Evolutionary conservation across 1,140 invertebrate genomes (phyloP), one percentile per base, ranked within the genome.

Genomic region (Chrysomallon squamiferum): DNA sequence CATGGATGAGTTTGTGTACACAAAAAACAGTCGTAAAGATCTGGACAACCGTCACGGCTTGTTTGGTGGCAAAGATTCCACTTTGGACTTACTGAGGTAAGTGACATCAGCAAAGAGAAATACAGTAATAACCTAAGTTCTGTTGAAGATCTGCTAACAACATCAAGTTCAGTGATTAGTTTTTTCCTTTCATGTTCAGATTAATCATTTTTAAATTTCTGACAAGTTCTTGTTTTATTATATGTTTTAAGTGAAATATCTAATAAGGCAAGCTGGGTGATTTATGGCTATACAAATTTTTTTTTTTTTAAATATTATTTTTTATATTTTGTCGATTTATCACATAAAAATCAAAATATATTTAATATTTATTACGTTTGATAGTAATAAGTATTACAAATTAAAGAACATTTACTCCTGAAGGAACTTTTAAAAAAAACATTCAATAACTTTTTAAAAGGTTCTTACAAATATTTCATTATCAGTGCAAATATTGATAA

Each of bases 1-100:
- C 88, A 76, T 91, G 95, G 88, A 92, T 91, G 75, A 78, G 7
- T 88, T 83, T 71, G 90, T 93, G 27, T 95, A 88, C 68, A 74
- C 57, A 22, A 76, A 73, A 56, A 66, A 65, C 29, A 68, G 63
- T 7, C 65, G 54, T 13, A 65, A 66, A 20, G 56, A 58, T 15
- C n/a, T 47, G 35, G 49, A 38, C 3, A 57, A 68, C n/a, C 59
- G 45, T n/a, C 47, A 60, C 18, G 47, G 59, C 1, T 56, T 74
- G 22, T 59, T 65, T 27, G 72, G 72, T 3, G 72, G 72, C 11
- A 65, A 70, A 27, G 56, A 68, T 38, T 18, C 65, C 50, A 60
- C 68, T 4, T 30, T 54, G 1, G 50, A 54, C 50, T 30, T 54
- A 25, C 50, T 54, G 3, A 20, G 50, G 50, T 54, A 54, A 13